Evolutionary conservation across 2,888 invertebrate species (phyloP).

Genomic region (Protodeltote pygarga): DNA sequence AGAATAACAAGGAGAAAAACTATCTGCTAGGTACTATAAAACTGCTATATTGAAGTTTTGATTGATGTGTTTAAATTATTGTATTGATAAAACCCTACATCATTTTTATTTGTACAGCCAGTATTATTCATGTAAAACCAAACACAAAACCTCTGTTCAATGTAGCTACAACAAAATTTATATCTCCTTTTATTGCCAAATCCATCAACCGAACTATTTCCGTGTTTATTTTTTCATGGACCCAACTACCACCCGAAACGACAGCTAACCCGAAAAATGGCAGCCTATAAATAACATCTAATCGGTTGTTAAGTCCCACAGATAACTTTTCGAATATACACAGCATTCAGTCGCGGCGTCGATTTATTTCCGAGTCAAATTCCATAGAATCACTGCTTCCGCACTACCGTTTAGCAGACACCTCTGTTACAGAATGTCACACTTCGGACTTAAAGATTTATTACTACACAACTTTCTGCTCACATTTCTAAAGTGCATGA

Average conservation of each 20-base stretch:
- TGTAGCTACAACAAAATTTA: too few species aligned
- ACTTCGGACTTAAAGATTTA: conserved; percentile 37
- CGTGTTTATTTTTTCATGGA: conserved; percentile 2
- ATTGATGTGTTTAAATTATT: too few species aligned
- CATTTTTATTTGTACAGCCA: too few species aligned
- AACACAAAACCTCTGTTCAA: too few species aligned
- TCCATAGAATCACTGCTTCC: conserved; percentile 41
- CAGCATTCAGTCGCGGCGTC: conserved; percentile 20
- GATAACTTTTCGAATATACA: conserved; percentile 25
- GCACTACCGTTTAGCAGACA: conserved; percentile 39
- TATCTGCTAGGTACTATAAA: too few species aligned
- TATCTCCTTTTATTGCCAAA: not conserved
- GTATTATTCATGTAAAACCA: too few species aligned
- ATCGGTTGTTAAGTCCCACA: conserved; percentile 33
- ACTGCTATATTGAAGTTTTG: too few species aligned
- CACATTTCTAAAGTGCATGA: conserved; percentile 41
- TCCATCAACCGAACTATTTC: not conserved
- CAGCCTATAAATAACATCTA: conserved; percentile 33
- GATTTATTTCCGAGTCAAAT: conserved; percentile 46
- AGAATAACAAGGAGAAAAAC: too few species aligned
- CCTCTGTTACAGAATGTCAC: conserved; percentile 32
- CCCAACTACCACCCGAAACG: conserved; percentile 5
- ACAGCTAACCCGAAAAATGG: conserved; percentile 8
- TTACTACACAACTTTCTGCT: conserved; percentile 43
- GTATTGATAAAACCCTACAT: too few species aligned